These are phyloP conservation scores for Eueides isabella DNA, from an alignment of 1,140 invertebrate species.

Conservation along the genomic window DNA sequence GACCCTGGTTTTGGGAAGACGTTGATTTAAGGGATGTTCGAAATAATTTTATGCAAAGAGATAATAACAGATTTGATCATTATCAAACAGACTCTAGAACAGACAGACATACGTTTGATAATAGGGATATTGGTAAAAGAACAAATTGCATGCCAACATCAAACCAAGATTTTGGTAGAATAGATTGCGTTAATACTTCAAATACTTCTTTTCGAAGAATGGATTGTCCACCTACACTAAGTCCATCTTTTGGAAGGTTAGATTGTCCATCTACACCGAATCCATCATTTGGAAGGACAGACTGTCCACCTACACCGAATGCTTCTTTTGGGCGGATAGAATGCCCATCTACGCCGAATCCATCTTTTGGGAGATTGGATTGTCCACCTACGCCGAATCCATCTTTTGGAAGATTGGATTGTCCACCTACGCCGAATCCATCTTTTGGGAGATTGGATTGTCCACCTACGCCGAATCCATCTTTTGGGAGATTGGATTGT, in stretches of 20 bases:
- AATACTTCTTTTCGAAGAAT: too few species aligned
- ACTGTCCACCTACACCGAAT: background rate
- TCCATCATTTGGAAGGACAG: background rate
- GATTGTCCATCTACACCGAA: background rate
- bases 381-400: background rate
- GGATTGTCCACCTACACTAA: too few species aligned
- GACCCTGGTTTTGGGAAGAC: conserved; percentile 43
- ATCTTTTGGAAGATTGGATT: background rate
- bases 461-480: conserved; percentile 45
- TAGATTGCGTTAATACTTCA: too few species aligned
- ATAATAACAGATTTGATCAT: conserved; percentile 14
- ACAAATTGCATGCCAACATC: background rate
- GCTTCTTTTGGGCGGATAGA: background rate
- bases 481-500: conserved; percentile 50
- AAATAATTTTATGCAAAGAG: conserved; percentile 35
- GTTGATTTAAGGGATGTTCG: conserved; percentile 18
- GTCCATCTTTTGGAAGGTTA: background rate
- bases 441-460: conserved; percentile 8
- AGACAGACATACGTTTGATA: conserved; percentile 42
- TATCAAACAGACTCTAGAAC: conserved; percentile 36
- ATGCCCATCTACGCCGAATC: background rate
- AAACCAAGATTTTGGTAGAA: background rate
- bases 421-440: background rate
- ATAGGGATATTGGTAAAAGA: background rate
- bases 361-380: background rate